phyloP scores from a whole-genome alignment of 92 coral and sea anemone species.

The Palythoa grandiflora region DNA sequence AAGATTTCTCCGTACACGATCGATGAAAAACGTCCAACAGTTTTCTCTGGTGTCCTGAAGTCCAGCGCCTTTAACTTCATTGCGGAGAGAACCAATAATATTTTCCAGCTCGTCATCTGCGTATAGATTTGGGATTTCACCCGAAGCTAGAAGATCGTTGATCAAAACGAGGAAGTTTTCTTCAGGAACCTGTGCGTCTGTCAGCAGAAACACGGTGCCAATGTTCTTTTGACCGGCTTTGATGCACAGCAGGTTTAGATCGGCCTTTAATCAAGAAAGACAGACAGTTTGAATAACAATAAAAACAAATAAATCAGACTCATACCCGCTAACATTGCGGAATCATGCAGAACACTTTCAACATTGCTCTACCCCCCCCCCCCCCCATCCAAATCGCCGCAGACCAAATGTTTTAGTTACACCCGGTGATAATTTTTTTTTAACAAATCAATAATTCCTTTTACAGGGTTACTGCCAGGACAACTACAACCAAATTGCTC shows the following conservation, averaged over 20 bases:
- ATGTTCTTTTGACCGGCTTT: slow-evolving; percentile 98
- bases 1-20: slow-evolving; percentile 90
- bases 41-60: slow-evolving; percentile 98
- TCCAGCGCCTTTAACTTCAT: slow-evolving; percentile 98
- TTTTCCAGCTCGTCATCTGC: slow-evolving; percentile 98
- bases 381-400: no score
- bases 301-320: background rate
- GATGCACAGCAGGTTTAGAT: slow-evolving; percentile 87
- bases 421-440: no score
- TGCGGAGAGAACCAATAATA: slow-evolving; percentile 90
- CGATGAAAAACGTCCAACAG: slow-evolving; percentile 99
- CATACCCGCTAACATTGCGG: background rate
- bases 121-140: slow-evolving; percentile 97
- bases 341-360: no score
- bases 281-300: background rate
- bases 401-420: no score
- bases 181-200: slow-evolving; percentile 99
- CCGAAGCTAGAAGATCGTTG: slow-evolving; percentile 98
- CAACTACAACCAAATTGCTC: no score
- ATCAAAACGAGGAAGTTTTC: slow-evolving; percentile 96
- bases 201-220: slow-evolving; percentile 95
- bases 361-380: no score
- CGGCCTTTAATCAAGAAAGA: slow-evolving; percentile 61
- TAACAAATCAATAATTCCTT: no score
- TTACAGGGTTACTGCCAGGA: no score